Percentiles rank a stretch among this genome's conserved stretches.
Conservation (phyloP, 2,888 invertebrate genomes). For the Papilio gigon region DNA sequence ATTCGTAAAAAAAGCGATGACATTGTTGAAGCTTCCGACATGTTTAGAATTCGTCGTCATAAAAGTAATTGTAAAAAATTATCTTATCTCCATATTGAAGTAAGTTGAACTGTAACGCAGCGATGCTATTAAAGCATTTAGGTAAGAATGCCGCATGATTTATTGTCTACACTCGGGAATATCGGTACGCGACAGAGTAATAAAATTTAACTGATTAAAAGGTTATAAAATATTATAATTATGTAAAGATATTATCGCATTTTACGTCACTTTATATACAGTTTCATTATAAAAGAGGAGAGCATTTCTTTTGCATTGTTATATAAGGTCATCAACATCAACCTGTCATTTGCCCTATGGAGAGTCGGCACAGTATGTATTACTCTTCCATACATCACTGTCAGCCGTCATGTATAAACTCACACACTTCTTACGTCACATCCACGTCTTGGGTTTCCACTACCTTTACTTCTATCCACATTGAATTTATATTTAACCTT, state of each 20-base stretch:
- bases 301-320: no score
- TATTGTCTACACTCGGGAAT: slow-evolving; percentile 13
- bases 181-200: background rate
- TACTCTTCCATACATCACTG: no score
- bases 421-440: no score
- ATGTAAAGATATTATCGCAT: background rate
- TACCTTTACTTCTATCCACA: no score
- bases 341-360: no score
- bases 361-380: no score
- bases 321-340: no score
- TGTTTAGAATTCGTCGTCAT: background rate
- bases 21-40: background rate
- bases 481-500: no score
- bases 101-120: slow-evolving; percentile 6
- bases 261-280: background rate
- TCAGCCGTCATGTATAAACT: no score
- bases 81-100: slow-evolving; percentile 17
- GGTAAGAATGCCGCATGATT: slow-evolving; percentile 24
- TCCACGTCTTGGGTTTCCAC: no score
- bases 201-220: slow-evolving; percentile 10
- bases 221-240: slow-evolving; percentile 5
- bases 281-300: no score
- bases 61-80: background rate
- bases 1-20: background rate
- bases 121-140: slow-evolving; percentile 24